These are phyloP conservation scores for Melinaea menophilus DNA, from an alignment of 2,888 invertebrate genomes.

Conservation along the genomic window DNA sequence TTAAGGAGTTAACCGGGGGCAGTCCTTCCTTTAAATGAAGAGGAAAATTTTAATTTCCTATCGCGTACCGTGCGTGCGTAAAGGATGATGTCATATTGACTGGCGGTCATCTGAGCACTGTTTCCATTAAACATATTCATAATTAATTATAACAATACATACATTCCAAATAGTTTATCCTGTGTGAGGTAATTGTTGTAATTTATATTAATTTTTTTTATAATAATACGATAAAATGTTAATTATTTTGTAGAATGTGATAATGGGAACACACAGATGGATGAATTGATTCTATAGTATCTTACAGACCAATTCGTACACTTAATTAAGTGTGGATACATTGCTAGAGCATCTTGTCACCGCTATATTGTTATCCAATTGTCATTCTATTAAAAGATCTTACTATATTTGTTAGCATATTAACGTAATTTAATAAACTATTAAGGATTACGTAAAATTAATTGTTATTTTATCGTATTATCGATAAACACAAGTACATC, in stretches of 20 bases:
- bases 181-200: too few relatives aligned
- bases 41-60: constrained; percentile 79
- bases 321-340: constrained; percentile 34
- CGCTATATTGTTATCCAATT: constrained; percentile 15
- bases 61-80: constrained; percentile 55
- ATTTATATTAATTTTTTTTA: too few relatives aligned
- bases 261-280: constrained; percentile 23
- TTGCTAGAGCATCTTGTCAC: constrained; percentile 42
- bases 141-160: constrained; percentile 11
- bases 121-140: not conserved
- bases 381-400: not conserved
- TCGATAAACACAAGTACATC: constrained; percentile 37
- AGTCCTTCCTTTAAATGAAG: constrained; percentile 76
- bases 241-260: not conserved
- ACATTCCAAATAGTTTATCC: not conserved
- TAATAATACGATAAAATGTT: too few relatives aligned
- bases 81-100: constrained; percentile 54
- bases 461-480: not conserved
- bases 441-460: too few relatives aligned
- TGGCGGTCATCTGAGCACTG: constrained; percentile 29
- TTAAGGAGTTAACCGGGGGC: constrained; percentile 74
- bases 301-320: constrained; percentile 43
- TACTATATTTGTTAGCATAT: not conserved
- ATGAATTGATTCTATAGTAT: constrained; percentile 45
- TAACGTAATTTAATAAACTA: too few relatives aligned